Evolutionary conservation across 2,113 vertebrate genomes (phyloP).

Genomic region (Cynocephalus volans): DNA sequence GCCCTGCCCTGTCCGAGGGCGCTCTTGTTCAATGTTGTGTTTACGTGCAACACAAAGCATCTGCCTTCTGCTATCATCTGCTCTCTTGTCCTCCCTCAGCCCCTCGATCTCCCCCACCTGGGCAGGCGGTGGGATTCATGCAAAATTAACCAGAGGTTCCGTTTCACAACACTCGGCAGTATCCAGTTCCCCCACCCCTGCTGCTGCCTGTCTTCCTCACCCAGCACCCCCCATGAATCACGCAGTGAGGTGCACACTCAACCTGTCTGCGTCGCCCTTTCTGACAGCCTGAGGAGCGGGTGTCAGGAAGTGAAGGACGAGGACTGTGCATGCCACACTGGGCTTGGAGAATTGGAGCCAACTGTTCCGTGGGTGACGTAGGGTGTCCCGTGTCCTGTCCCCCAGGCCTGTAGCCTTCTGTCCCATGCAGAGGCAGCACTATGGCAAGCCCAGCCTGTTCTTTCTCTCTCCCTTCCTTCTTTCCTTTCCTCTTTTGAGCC

Average conservation of each 20-base stretch:
- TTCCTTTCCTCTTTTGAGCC: not conserved
- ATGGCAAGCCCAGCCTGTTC: too few species aligned
- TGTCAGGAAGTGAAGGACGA: not conserved
- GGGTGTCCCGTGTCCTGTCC: not conserved
- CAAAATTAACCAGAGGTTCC: slow-evolving; percentile 76
- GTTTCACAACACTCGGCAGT: slow-evolving; percentile 54
- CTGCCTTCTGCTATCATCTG: not conserved
- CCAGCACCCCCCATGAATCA: not conserved
- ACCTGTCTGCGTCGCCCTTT: not conserved
- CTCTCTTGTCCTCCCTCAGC: too few species aligned
- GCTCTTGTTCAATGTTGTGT: rapidly evolving
- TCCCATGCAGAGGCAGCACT: not conserved
- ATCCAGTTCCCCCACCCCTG: slow-evolving; percentile 60
- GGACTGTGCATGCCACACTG: rapidly evolving
- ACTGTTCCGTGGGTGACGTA: not conserved
- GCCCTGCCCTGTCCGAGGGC: rapidly evolving
- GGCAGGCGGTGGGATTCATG: slow-evolving; percentile 46
- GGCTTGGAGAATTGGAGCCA: not conserved
- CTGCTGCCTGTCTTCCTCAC: not conserved
- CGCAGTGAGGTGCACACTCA: not conserved
- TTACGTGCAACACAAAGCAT: not conserved
- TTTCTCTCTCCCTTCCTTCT: not conserved
- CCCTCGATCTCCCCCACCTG: not conserved
- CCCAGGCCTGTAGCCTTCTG: not conserved
- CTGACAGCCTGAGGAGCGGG: rapidly evolving